Conservation (phyloP, 2,113 vertebrate genomes). For the Mellivora capensis region DNA sequence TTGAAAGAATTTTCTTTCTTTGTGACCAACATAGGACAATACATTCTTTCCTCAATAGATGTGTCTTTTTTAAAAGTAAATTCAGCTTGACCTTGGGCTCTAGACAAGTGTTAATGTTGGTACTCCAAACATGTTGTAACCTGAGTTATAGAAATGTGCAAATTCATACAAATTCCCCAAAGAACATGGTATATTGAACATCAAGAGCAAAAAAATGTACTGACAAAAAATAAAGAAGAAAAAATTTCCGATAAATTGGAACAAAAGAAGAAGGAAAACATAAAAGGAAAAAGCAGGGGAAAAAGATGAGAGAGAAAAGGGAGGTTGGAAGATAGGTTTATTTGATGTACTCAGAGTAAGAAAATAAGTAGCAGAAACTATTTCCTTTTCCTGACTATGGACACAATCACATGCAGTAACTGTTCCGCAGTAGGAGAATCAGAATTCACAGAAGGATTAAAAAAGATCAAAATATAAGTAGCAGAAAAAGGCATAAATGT, state of each 20-base stretch:
- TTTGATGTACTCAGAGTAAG: neutral
- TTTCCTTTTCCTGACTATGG: neutral
- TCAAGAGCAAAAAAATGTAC: neutral
- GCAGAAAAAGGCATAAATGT: neutral
- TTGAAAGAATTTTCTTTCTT: neutral
- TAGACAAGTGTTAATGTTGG: neutral
- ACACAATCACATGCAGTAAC: neutral
- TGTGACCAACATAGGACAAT: neutral
- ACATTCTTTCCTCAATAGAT: neutral
- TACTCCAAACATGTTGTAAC: neutral
- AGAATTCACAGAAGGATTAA: neutral
- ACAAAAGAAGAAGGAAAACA: neutral
- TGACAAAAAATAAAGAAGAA: neutral
- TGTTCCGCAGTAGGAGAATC: neutral
- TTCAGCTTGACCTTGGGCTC: neutral
- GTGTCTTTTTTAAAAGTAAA: neutral
- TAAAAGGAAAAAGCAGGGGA: accelerated
- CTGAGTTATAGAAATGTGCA: neutral
- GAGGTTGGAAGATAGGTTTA: neutral
- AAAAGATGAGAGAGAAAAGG: neutral
- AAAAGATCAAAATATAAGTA: neutral
- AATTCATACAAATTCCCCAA: neutral
- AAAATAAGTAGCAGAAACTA: neutral
- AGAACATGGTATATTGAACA: neutral
- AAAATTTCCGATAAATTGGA: neutral